A percentile compares a stretch with the other conserved stretches of the same genome.
These are phyloP conservation scores for Cladopsammia gracilis DNA, from an alignment of 64 coral and sea anemone species.

Conservation along the genomic window DNA sequence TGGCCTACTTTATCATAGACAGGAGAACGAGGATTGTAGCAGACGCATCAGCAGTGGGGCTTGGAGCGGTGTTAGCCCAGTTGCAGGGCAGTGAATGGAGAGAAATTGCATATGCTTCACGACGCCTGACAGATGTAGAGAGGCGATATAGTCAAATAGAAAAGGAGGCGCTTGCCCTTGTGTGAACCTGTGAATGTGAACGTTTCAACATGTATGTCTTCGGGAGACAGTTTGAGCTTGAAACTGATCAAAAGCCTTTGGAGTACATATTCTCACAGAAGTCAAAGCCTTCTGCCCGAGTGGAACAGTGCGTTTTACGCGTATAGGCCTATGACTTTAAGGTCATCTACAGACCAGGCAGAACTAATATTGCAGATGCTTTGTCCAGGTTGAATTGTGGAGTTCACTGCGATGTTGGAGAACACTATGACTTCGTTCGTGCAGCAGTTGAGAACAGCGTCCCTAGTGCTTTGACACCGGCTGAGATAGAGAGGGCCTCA, in stretches of 20 bases:
- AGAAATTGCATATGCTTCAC: conserved; percentile 35
- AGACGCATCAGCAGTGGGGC: conserved; percentile 30
- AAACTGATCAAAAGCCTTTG: conserved; percentile 44
- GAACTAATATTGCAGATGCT: conserved; percentile 28
- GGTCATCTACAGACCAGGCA: conserved; percentile 28
- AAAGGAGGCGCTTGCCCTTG: neutral
- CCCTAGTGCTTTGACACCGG: neutral
- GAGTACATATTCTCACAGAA: conserved; percentile 24
- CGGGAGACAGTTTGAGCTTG: conserved; percentile 21
- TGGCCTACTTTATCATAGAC: conserved; percentile 8
- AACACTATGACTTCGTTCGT: conserved; percentile 14
- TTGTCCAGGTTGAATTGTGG: conserved; percentile 45
- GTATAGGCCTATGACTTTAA: conserved; percentile 38
- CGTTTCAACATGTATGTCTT: conserved; percentile 45
- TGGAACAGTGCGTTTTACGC: conserved; percentile 39
- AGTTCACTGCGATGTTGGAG: neutral
- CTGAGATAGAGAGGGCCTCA: neutral
- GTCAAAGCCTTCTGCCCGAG: conserved; percentile 41
- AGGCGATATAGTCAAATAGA: conserved; percentile 52
- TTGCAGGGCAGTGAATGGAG: conserved; percentile 43
- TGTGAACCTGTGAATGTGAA: conserved; percentile 29
- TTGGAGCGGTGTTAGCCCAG: conserved; percentile 8
- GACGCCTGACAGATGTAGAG: conserved; percentile 34
- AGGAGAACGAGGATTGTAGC: conserved; percentile 23
- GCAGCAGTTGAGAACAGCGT: neutral